Conservation (phyloP, 2,797 vertebrate genomes). For the Aulostomus chinensis region DNA sequence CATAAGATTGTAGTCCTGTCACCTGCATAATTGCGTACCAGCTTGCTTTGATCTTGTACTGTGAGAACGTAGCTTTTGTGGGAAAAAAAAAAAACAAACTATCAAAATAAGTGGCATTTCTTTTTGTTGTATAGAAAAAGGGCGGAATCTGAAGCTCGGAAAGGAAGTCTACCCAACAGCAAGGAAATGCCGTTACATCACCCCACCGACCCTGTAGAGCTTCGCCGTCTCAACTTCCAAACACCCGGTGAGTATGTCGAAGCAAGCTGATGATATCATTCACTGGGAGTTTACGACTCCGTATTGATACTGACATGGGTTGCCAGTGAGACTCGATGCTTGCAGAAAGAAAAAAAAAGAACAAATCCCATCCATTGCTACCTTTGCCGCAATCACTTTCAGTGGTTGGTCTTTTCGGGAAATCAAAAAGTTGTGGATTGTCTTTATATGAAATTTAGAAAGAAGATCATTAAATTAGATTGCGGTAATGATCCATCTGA, state of each 20-base stretch:
- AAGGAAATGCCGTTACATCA: conserved; percentile 95
- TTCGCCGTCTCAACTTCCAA: conserved; percentile 98
- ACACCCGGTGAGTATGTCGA: conserved; percentile 88
- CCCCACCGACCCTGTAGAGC: conserved; percentile 95
- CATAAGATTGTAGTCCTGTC: conserved; percentile 24
- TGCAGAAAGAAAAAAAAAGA: too few relatives aligned
- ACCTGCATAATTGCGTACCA: conserved; percentile 43
- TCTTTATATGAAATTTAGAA: too few relatives aligned
- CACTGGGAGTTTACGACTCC: background rate
- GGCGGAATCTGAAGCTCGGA: conserved; percentile 95
- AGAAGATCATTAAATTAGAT: too few relatives aligned
- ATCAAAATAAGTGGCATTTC: conserved; percentile 7
- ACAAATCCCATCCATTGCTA: too few relatives aligned
- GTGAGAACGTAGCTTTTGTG: background rate
- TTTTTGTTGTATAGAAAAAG: conserved; percentile 86
- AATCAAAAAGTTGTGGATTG: too few relatives aligned
- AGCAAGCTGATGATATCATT: background rate
- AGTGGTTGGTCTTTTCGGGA: too few relatives aligned
- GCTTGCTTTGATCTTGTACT: conserved; percentile 15
- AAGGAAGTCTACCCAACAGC: conserved; percentile 96
- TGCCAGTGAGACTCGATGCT: too few relatives aligned
- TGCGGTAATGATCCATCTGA: too few relatives aligned
- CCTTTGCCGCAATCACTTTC: too few relatives aligned
- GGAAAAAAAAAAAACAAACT: background rate
- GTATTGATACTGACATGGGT: background rate